These are phyloP conservation scores for Arremon aurantiirostris DNA, from an alignment of 2,797 vertebrate genomes.

Conservation along the genomic window DNA sequence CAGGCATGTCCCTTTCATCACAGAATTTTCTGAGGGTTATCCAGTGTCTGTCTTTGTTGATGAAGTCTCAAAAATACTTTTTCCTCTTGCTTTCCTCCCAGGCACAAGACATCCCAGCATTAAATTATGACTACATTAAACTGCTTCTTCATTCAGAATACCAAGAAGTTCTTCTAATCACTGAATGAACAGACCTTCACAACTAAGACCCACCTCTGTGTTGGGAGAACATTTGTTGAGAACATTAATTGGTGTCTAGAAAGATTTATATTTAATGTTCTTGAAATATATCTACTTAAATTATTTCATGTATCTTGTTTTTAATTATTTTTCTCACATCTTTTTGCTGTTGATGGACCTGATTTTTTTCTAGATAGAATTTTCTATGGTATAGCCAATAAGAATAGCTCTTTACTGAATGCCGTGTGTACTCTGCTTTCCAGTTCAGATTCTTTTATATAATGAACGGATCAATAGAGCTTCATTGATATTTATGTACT, in stretches of 20 bases:
- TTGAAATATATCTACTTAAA: neutral
- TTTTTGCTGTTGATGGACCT: neutral
- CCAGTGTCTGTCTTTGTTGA: neutral
- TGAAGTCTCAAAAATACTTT: neutral
- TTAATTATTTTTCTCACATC: neutral
- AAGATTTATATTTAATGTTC: neutral
- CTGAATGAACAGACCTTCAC: neutral
- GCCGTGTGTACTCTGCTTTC: neutral
- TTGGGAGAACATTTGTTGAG: neutral
- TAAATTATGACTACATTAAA: neutral
- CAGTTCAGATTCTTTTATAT: neutral
- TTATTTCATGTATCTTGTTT: neutral
- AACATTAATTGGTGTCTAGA: neutral
- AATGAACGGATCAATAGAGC: neutral
- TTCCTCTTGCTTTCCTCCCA: neutral
- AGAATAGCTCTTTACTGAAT: neutral
- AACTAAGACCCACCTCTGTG: neutral
- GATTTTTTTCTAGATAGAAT: neutral
- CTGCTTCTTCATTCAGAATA: neutral
- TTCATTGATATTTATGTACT: neutral
- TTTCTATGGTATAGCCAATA: neutral
- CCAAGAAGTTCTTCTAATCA: neutral
- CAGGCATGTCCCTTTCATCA: neutral
- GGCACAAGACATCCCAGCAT: neutral
- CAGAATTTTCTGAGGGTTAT: neutral